Conservation (phyloP, 2,797 vertebrate genomes). For the Rhinatrema bivittatum region DNA sequence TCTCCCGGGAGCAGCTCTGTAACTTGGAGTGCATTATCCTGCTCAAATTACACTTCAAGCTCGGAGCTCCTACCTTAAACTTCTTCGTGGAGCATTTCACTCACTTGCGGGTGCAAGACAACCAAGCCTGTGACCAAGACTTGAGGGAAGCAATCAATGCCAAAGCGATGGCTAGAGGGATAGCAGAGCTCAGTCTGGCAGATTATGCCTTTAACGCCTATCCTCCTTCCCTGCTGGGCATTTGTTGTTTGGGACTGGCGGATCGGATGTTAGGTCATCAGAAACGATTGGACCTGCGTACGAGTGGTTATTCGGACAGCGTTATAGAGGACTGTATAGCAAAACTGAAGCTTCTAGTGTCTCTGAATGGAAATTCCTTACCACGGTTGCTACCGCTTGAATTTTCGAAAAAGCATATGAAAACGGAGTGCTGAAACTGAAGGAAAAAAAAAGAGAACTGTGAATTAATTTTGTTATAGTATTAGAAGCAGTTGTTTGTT, state of each 20-base stretch:
- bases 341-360: conserved; percentile 71
- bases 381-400: conserved; percentile 37
- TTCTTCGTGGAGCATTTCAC: conserved; percentile 86
- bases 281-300: conserved; percentile 14
- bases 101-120: conserved; percentile 26
- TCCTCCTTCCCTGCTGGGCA: conserved; percentile 73
- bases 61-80: conserved; percentile 74
- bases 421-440: conserved; percentile 1
- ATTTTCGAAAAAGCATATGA: conserved; percentile 20
- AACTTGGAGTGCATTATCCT: conserved; percentile 87
- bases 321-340: conserved; percentile 63
- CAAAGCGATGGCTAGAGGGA: conserved; percentile 53
- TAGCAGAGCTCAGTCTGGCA: conserved; percentile 82
- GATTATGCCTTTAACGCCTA: conserved; percentile 84
- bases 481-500: neutral
- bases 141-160: conserved; percentile 33
- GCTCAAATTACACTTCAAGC: conserved; percentile 68
- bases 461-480: neutral
- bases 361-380: conserved; percentile 67
- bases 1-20: conserved; percentile 79
- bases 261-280: conserved; percentile 52
- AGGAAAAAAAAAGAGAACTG: neutral
- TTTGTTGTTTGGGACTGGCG: conserved; percentile 67
- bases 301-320: conserved; percentile 37
- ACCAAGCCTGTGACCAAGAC: neutral